A percentile compares a stretch with the other conserved stretches of the same genome.
Evolutionary conservation across 2,888 invertebrate species (phyloP).

Genomic region (Scaptomyza cyrtandrae): DNA sequence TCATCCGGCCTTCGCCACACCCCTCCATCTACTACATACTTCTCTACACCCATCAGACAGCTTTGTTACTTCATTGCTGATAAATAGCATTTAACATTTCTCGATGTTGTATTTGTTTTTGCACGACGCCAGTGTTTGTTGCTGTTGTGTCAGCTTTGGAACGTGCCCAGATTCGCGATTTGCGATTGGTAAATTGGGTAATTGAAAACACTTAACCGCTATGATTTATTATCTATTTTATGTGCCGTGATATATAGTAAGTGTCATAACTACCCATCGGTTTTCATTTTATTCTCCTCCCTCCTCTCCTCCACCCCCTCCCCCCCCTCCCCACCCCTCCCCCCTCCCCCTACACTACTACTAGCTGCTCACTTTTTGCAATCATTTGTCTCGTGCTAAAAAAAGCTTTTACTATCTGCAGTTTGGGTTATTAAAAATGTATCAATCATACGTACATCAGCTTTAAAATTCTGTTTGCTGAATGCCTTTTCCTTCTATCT

Average conservation of each 20-base stretch:
- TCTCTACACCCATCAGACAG: slow-evolving; percentile 26
- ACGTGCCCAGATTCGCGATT: slow-evolving; percentile 73
- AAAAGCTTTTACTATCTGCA: slow-evolving; percentile 19
- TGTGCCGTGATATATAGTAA: slow-evolving; percentile 34
- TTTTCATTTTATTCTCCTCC: background rate
- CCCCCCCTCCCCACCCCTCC: background rate
- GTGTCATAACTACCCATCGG: slow-evolving; percentile 7
- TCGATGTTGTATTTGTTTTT: slow-evolving; percentile 22
- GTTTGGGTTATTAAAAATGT: slow-evolving; percentile 53
- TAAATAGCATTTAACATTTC: slow-evolving; percentile 74
- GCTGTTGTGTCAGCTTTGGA: slow-evolving; percentile 47
- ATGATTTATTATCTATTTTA: slow-evolving; percentile 74
- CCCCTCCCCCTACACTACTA: background rate
- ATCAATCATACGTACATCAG: slow-evolving; percentile 53
- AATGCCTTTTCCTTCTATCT: slow-evolving; percentile 20
- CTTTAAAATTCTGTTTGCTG: slow-evolving; percentile 28
- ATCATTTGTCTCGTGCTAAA: slow-evolving; percentile 11
- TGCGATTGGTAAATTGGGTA: slow-evolving; percentile 80
- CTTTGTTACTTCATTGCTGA: slow-evolving; percentile 56
- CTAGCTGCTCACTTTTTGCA: background rate
- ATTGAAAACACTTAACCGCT: slow-evolving; percentile 75
- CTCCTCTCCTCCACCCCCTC: too few relatives aligned
- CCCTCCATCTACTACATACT: background rate
- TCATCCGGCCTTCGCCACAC: slow-evolving; percentile 60
- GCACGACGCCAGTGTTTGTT: slow-evolving; percentile 18